Evolutionary conservation across 2,797 vertebrate genomes (phyloP).

Genomic region (Crocidura indochinensis): DNA sequence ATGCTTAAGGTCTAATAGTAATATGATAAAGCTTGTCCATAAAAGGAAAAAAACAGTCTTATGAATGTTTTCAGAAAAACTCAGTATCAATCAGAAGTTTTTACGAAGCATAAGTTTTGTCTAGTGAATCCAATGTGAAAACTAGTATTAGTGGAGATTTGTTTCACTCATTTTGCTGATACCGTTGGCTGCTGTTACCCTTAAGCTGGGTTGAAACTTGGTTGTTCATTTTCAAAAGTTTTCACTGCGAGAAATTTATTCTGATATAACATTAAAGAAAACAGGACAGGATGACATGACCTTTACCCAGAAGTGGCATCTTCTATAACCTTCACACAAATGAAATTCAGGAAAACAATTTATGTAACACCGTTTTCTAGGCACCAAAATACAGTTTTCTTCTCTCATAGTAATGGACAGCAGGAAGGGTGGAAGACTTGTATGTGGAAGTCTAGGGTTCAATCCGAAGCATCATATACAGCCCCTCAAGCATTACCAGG

Average conservation of each 20-base stretch:
- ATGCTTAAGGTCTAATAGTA: constrained; percentile 19
- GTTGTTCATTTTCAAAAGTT: not conserved
- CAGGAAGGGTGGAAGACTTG: too few species aligned
- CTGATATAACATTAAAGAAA: constrained; percentile 9
- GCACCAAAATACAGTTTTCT: not conserved
- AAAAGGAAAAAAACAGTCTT: not conserved
- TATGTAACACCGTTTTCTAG: not conserved
- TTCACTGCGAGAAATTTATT: constrained; percentile 20
- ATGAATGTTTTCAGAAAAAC: constrained; percentile 53
- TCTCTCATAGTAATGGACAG: too few species aligned
- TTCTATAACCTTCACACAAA: not conserved
- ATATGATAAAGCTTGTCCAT: not conserved
- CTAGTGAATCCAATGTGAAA: constrained; percentile 23
- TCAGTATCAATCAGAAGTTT: constrained; percentile 12
- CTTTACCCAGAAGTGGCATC: not conserved
- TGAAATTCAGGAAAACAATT: not conserved
- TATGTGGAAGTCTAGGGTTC: too few species aligned
- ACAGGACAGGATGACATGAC: not conserved
- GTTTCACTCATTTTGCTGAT: constrained; percentile 10
- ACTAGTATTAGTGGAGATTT: not conserved
- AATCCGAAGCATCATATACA: too few species aligned
- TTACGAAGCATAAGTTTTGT: constrained; percentile 51
- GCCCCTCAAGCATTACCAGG: too few species aligned
- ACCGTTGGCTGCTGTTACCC: constrained; percentile 1
- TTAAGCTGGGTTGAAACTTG: constrained; percentile 4